Evolutionary conservation across 2,888 invertebrate species (phyloP), one percentile per base, ranked within the genome.

Genomic region (Melipona bicolor): DNA sequence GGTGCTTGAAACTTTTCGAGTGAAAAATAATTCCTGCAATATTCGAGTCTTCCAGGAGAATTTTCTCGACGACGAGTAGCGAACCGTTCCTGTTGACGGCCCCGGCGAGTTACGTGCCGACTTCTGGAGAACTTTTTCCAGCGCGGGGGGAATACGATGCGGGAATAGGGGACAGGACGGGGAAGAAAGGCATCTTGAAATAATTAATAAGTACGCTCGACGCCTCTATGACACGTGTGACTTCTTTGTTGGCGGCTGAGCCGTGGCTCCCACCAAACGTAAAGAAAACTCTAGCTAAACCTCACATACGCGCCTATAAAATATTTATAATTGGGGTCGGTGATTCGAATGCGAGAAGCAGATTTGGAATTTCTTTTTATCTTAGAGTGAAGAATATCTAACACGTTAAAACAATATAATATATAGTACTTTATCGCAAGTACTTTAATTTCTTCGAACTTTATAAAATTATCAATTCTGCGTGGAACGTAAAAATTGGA

Each of bases 21-120:
- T 79, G 87, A 88, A 89, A 88, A 88, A 88, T 89, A 89, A 87
- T 89, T 88, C 85, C 61, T 9, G 71, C 83, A 81, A 88, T 83
- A 83, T 87, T 89, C 83, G 74, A 79, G 79, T 81, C 74, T 82
- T 70, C 52, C 59, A 32, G 61, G 70, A 72, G 79, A 80, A 81
- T 79, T 73, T 69, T 69, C 79, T 36, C 68, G 50, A 32, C 73
- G 56, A 54, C 36, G 67, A 62, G 56, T 50, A 36, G 32, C 69
- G 43, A 68, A 83, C 64, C 59, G 77, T 77, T 81, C 75, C 61
- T 68, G 81, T 49, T 84, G 87, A 88, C 77, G 78, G 79, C 61
- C 54, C n/a, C 68, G 65, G 54, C 64, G 72, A 88, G 79, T 82
- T 86, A 84, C 59, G 62, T 59, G 74, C 67, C 36, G 67, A 43